Evolutionary conservation across 2,113 vertebrate genomes (phyloP).

Genomic region (Excalfactoria chinensis): DNA sequence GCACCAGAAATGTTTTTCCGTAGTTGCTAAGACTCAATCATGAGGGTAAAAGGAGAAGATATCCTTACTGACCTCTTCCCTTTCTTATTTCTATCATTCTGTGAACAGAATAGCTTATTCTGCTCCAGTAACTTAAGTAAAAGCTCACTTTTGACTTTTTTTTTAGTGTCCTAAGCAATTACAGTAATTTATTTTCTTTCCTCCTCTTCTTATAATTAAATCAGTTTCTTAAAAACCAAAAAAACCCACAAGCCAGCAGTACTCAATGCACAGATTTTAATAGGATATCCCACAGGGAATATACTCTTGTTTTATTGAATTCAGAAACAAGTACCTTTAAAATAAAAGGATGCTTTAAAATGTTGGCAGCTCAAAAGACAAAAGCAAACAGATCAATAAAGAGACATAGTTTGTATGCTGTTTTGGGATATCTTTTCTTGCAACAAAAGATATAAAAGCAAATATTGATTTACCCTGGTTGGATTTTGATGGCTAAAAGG

Average conservation of each 20-base stretch:
- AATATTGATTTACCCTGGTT: constrained; percentile 34
- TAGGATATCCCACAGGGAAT: neutral
- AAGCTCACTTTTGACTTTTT: neutral
- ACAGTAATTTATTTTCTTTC: neutral
- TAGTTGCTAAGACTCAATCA: neutral
- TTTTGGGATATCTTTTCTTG: constrained; percentile 19
- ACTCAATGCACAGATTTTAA: neutral
- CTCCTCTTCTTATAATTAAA: constrained; percentile 9
- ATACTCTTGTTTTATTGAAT: constrained; percentile 20
- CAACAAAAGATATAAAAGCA: constrained; percentile 22
- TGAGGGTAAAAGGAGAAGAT: neutral
- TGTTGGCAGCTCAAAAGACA: constrained; percentile 13
- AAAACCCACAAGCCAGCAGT: neutral
- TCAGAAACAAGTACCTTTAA: neutral
- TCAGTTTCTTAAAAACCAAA: neutral
- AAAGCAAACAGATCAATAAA: constrained; percentile 40
- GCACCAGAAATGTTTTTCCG: neutral
- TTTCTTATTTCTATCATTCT: neutral
- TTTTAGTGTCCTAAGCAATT: neutral
- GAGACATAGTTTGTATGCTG: neutral
- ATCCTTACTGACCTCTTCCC: neutral
- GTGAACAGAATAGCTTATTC: constrained; percentile 1
- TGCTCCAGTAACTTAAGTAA: neutral
- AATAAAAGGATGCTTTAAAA: constrained; percentile 35
- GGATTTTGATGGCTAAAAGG: constrained; percentile 34